phyloP scores from a whole-genome alignment of 1,140 invertebrate genomes.

The Neodiprion fabricii region DNA sequence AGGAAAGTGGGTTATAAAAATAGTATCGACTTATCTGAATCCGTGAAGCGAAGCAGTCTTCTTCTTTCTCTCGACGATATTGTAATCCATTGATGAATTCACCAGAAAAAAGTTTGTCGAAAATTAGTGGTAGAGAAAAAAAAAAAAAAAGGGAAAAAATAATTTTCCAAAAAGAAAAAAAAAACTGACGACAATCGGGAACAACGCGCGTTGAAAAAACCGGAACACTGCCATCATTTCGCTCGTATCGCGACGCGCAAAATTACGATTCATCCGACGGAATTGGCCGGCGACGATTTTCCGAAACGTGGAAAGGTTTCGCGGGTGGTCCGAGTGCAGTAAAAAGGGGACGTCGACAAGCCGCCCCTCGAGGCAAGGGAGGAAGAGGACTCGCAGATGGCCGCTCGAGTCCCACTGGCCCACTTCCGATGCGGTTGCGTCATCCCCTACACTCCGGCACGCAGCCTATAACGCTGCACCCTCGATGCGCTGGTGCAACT shows the following conservation, averaged over 20 bases:
- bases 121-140: neutral
- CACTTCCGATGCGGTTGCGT: slow-evolving; percentile 47
- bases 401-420: slow-evolving; percentile 55
- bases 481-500: slow-evolving; percentile 9
- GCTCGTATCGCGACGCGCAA: slow-evolving; percentile 7
- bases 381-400: slow-evolving; percentile 51
- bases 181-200: no score
- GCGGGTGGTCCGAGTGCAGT: neutral
- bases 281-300: neutral
- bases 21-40: no score
- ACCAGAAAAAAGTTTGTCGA: slow-evolving; percentile 8
- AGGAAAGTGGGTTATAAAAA: no score
- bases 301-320: neutral
- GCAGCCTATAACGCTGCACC: slow-evolving; percentile 32
- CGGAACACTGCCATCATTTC: neutral
- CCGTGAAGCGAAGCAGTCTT: neutral
- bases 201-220: neutral
- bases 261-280: neutral
- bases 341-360: neutral
- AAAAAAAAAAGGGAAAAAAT: neutral
- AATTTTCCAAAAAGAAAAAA: slow-evolving; percentile 7
- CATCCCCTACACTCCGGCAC: slow-evolving; percentile 50
- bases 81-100: neutral
- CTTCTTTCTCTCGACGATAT: neutral
- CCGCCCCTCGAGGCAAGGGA: neutral